These are phyloP conservation scores for Lethenteron camtschaticum DNA, from an alignment of 2,113 vertebrate genomes.

Conservation along the genomic window DNA sequence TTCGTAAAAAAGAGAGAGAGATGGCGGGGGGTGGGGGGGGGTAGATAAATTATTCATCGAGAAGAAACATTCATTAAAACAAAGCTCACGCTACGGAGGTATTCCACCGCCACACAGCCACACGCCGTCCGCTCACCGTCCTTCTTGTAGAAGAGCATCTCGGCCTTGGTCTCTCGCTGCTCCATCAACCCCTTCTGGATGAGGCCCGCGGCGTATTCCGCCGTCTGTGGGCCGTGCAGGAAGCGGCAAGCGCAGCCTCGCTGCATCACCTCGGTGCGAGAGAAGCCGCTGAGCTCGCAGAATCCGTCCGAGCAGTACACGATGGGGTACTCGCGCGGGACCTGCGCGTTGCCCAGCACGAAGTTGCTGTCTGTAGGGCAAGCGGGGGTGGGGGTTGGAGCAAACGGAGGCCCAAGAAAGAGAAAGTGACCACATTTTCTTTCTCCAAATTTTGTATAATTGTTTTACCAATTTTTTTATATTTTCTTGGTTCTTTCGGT, in stretches of 20 bases:
- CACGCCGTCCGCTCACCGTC: slow-evolving; percentile 24
- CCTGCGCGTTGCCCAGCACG: slow-evolving; percentile 91
- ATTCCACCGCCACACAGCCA: too few species aligned
- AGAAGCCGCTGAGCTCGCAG: slow-evolving; percentile 83
- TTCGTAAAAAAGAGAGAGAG: too few species aligned
- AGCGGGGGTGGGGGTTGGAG: too few species aligned
- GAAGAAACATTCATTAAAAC: too few species aligned
- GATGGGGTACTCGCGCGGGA: slow-evolving; percentile 81
- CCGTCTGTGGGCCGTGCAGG: slow-evolving; percentile 69
- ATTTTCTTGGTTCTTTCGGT: too few species aligned
- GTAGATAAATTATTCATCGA: too few species aligned
- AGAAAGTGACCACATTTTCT: too few species aligned
- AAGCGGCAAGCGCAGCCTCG: slow-evolving; percentile 93
- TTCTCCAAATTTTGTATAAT: too few species aligned
- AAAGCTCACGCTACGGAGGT: too few species aligned
- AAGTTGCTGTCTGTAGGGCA: slow-evolving; percentile 70
- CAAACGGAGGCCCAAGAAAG: too few species aligned
- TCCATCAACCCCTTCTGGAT: slow-evolving; percentile 72
- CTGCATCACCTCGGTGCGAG: slow-evolving; percentile 91
- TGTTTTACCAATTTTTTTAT: too few species aligned
- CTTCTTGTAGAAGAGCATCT: slow-evolving; percentile 92
- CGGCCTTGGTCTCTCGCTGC: slow-evolving; percentile 80
- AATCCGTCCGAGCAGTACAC: slow-evolving; percentile 99
- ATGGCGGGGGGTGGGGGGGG: too few species aligned
- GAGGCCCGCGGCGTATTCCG: slow-evolving; percentile 58